A percentile compares a stretch with the other conserved stretches of the same genome.
These are phyloP conservation scores for Alauda arvensis DNA, from an alignment of 2,797 vertebrate species.

Conservation along the genomic window DNA sequence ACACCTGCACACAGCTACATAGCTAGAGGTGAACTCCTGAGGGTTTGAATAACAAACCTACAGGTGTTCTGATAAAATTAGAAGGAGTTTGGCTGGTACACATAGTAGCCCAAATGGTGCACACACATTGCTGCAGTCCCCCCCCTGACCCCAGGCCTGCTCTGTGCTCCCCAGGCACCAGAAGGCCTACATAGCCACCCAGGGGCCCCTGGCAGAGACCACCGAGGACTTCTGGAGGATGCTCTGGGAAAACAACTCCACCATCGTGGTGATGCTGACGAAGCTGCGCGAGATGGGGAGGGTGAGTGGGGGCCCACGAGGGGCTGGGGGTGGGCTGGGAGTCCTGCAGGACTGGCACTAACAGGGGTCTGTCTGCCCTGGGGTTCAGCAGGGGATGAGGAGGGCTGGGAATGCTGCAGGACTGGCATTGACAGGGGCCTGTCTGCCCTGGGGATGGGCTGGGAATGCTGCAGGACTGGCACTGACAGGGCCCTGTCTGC, in stretches of 20 bases:
- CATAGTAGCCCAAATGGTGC: no score
- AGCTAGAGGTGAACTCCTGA: no score
- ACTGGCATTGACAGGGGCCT: no score
- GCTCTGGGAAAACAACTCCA: constrained; percentile 98
- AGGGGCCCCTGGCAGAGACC: constrained; percentile 93
- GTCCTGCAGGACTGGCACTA: rapidly evolving
- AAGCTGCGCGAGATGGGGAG: constrained; percentile 95
- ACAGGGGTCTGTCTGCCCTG: not conserved
- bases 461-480: rapidly evolving
- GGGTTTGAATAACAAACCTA: no score
- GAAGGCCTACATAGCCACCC: constrained; percentile 94
- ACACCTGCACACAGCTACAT: no score
- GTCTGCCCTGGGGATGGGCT: no score
- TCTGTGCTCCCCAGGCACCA: constrained; percentile 80
- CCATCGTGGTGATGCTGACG: constrained; percentile 96
- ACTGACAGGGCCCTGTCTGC: not conserved
- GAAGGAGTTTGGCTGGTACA: no score
- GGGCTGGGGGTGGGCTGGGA: not conserved
- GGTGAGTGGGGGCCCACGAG: constrained; percentile 64
- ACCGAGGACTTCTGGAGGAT: constrained; percentile 98
- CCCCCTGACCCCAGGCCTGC: no score
- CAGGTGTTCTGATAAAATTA: no score
- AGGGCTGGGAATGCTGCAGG: no score
- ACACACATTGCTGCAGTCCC: not conserved
- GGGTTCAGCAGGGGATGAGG: no score